Evolutionary conservation across 1,140 invertebrate species (phyloP).

Genomic region (Zaprionus kolodkinae): DNA sequence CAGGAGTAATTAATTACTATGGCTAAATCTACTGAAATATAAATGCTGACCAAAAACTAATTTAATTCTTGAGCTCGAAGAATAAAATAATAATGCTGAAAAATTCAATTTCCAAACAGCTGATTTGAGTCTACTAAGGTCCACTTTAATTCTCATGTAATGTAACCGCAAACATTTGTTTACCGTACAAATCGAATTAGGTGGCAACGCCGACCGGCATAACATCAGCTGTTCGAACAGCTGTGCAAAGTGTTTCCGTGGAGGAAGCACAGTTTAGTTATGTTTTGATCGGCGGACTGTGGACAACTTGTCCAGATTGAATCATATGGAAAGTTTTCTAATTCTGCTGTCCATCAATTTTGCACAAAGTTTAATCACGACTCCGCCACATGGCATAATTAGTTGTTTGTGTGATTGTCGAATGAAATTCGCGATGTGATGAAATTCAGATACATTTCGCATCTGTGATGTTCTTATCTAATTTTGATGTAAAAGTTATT

Average conservation of each 20-base stretch:
- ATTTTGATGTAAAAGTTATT: slow-evolving; percentile 10
- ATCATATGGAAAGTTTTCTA: slow-evolving; percentile 39
- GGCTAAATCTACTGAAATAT: neutral
- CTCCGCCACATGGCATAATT: neutral
- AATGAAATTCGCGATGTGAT: slow-evolving; percentile 25
- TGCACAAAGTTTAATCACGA: slow-evolving; percentile 3
- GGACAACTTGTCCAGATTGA: neutral
- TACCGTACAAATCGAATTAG: neutral
- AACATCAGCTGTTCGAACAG: slow-evolving; percentile 35
- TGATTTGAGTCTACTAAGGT: neutral
- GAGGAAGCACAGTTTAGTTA: slow-evolving; percentile 28
- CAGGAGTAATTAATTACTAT: neutral
- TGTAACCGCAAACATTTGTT: neutral
- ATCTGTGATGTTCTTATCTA: slow-evolving; percentile 4
- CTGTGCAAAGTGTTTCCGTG: slow-evolving; percentile 3
- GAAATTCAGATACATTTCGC: slow-evolving; percentile 26
- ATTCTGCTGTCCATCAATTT: neutral
- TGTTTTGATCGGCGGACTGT: slow-evolving; percentile 21
- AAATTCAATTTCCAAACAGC: neutral
- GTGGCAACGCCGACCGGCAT: neutral
- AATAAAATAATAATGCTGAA: too few species aligned
- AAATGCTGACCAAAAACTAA: too few species aligned
- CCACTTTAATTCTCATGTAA: slow-evolving; percentile 5
- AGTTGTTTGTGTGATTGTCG: neutral
- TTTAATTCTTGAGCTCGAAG: too few species aligned